Base-by-base conservation (phyloP, 2,113 vertebrate species). In the Phycodurus eques region DNA sequence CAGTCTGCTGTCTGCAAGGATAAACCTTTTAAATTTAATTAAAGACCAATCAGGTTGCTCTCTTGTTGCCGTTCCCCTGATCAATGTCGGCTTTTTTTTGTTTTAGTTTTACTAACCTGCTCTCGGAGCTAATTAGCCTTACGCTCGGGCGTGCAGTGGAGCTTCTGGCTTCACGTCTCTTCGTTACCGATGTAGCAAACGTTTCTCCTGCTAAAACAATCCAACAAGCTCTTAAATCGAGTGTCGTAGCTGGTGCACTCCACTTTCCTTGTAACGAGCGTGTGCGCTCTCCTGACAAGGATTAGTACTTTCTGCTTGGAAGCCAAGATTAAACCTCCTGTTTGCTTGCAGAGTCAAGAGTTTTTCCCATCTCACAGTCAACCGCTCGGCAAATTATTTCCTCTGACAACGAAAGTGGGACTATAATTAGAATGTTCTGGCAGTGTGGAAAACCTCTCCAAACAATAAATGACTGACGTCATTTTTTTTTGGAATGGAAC, bases 21-120 rank as follows among this genome's bases (percentile, higher is more conserved):
- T 82, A 88, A 87, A 78, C 71, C 81, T 79, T 84, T 88, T 72
- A 76, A 71, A 87, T 85, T 85, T 84, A 88, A 86, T 89, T 89
- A 89, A 90, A 84, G 77, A 81, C 69, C 82, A 82, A 87, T 78
- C 72, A 79, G 71, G 82, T 75, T 75, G 70, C 66, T 79, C 71
- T 70, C 74, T 72, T 22, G 54, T 17, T 46, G 74, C 35, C 74
- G 77, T 51, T 77, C 74, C 70, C 82, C 84, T 81, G 78, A 89
- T 88, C 85, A 81, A 64, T 87, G 85, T 80, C 82, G 80, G 31
- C 2, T 74, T 83, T 79, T 78, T 77, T 72, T 60, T 75, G 73
- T 76, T 83, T 85, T 84, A 84, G 73, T 87, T 85, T 63, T 61
- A 77, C 81, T 78, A 81, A 79, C 78, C 79, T 69, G 76, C 69